phyloP scores from a whole-genome alignment of 37 sponge, comb jelly and placozoan genomes.

The Chondrosia reniformis region DNA sequence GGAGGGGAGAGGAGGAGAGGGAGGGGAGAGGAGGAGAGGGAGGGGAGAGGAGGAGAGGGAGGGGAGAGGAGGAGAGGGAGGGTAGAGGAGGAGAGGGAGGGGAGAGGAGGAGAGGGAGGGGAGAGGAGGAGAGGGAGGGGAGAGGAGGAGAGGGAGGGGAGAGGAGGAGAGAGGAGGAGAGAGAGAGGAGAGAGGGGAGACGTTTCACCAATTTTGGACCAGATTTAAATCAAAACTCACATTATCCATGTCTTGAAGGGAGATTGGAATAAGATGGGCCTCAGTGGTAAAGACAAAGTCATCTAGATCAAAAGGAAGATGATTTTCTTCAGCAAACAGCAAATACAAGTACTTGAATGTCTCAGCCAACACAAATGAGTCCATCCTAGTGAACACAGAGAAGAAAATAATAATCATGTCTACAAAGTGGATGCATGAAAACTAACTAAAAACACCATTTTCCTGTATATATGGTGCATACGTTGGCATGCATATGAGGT shows the following conservation, averaged over 20 bases:
- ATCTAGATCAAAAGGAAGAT: slow-evolving; percentile 75
- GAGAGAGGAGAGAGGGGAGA: slow-evolving; percentile 10
- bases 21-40: too few species aligned
- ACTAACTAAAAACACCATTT: too few species aligned
- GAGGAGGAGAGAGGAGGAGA: neutral
- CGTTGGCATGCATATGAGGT: too few species aligned
- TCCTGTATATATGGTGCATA: too few species aligned
- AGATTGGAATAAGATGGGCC: slow-evolving; percentile 89
- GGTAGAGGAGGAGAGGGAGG: neutral
- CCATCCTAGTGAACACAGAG: slow-evolving; percentile 55
- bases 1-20: too few species aligned
- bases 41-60: too few species aligned
- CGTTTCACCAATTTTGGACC: slow-evolving; percentile 27
- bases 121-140: too few species aligned
- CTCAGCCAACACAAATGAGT: slow-evolving; percentile 94
- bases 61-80: neutral
- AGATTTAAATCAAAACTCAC: slow-evolving; percentile 46
- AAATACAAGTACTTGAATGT: slow-evolving; percentile 95
- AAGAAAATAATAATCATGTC: neutral
- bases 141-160: neutral
- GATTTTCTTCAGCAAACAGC: slow-evolving; percentile 82
- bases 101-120: neutral
- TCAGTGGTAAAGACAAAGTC: slow-evolving; percentile 94
- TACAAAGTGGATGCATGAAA: too few species aligned
- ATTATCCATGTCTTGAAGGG: slow-evolving; percentile 35